Percentiles rank a stretch among this genome's conserved stretches.
Evolutionary conservation across 2,888 invertebrate genomes (phyloP).

Genomic region (Apamea monoglypha): DNA sequence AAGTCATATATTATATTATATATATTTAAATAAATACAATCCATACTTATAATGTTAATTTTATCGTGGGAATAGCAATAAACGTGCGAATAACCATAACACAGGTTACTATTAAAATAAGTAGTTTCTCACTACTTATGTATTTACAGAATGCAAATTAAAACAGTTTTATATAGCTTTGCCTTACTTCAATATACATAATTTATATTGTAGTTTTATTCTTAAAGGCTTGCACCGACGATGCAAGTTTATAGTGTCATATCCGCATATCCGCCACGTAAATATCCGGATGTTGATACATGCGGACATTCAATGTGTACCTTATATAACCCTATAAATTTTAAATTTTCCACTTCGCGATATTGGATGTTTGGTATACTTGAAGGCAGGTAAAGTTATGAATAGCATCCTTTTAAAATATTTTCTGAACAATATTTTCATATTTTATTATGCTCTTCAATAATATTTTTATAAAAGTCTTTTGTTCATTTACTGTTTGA

Average conservation of each 20-base stretch:
- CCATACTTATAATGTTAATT: constrained; percentile 3
- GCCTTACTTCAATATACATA: background rate
- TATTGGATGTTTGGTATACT: background rate
- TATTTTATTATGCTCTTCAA: background rate
- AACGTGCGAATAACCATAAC: background rate
- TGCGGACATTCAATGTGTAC: background rate
- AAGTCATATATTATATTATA: too few species aligned
- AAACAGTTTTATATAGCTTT: background rate
- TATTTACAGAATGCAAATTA: constrained; percentile 11
- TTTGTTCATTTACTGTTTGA: constrained; percentile 1
- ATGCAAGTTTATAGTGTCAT: background rate
- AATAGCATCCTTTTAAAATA: background rate
- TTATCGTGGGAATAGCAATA: constrained; percentile 34
- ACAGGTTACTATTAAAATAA: background rate
- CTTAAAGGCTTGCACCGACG: background rate
- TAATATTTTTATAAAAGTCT: constrained; percentile 10
- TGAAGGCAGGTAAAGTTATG: background rate
- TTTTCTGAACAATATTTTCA: constrained; percentile 4
- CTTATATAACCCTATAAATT: background rate
- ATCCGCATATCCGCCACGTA: too few species aligned
- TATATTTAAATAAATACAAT: background rate
- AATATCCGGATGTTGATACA: constrained; percentile 8
- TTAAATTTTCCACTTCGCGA: background rate
- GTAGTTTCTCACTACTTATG: background rate
- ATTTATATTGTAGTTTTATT: constrained; percentile 3